Conservation (phyloP, 2,888 invertebrate species). For the Campoletis raptor region DNA sequence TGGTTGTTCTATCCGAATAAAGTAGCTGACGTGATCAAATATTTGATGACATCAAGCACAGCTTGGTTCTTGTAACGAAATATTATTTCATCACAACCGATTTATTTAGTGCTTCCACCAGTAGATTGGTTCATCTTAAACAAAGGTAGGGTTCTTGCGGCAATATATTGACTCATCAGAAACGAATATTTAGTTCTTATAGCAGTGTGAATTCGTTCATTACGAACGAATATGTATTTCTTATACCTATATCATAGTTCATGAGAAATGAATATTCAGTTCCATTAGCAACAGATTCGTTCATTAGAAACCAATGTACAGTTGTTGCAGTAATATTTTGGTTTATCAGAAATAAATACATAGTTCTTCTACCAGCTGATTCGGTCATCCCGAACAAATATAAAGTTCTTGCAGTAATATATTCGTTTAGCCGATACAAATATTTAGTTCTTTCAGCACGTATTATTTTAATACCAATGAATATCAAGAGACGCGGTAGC, state of each 20-base stretch:
- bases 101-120: background rate
- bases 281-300: no score
- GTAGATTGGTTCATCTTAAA: background rate
- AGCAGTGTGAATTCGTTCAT: background rate
- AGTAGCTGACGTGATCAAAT: no score
- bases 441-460: background rate
- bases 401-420: background rate
- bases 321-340: background rate
- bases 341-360: background rate
- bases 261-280: background rate
- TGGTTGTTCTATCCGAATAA: no score
- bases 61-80: background rate
- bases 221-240: background rate
- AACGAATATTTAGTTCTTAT: background rate
- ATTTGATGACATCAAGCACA: no score
- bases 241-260: background rate
- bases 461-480: no score
- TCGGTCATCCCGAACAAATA: background rate
- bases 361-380: background rate
- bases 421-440: background rate
- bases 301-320: no score
- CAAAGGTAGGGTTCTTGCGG: background rate
- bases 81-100: background rate
- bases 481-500: no score
- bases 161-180: background rate